Percentiles rank a stretch among this genome's conserved stretches.
These are phyloP conservation scores for Drosophila elegans DNA, from an alignment of 1,140 invertebrate genomes.

Conservation along the genomic window DNA sequence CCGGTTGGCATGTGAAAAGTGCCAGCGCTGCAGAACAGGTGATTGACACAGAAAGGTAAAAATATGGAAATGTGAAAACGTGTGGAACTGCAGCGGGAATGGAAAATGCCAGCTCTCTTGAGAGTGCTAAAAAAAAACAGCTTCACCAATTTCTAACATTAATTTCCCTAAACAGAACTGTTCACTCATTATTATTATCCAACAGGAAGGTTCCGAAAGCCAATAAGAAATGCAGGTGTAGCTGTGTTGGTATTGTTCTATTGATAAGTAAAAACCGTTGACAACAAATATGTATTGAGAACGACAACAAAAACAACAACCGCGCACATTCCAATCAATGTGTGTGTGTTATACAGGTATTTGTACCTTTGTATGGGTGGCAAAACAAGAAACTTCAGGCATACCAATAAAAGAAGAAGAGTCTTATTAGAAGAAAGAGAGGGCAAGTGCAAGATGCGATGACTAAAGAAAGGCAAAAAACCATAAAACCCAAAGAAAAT, in stretches of 20 bases:
- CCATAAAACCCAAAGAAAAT: slow-evolving; percentile 50
- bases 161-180: slow-evolving; percentile 27
- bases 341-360: slow-evolving; percentile 17
- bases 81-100: slow-evolving; percentile 51
- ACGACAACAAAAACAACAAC: slow-evolving; percentile 49
- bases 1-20: slow-evolving; percentile 46
- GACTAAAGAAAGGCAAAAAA: slow-evolving; percentile 66
- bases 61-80: background rate
- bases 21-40: slow-evolving; percentile 68
- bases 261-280: slow-evolving; percentile 74
- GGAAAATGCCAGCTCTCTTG: slow-evolving; percentile 41
- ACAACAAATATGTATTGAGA: slow-evolving; percentile 76
- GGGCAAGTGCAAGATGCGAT: slow-evolving; percentile 54
- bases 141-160: slow-evolving; percentile 21
- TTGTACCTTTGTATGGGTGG: slow-evolving; percentile 34
- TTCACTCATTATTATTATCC: slow-evolving; percentile 24
- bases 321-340: slow-evolving; percentile 54
- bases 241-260: slow-evolving; percentile 29
- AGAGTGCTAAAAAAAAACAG: slow-evolving; percentile 28
- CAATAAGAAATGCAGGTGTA: slow-evolving; percentile 29
- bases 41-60: slow-evolving; percentile 68
- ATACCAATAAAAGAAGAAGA: slow-evolving; percentile 57
- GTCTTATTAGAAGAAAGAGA: slow-evolving; percentile 71
- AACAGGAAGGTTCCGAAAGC: slow-evolving; percentile 7
- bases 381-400: slow-evolving; percentile 73